Conservation (phyloP, 2,888 invertebrate species). For the Plusia festucae region DNA sequence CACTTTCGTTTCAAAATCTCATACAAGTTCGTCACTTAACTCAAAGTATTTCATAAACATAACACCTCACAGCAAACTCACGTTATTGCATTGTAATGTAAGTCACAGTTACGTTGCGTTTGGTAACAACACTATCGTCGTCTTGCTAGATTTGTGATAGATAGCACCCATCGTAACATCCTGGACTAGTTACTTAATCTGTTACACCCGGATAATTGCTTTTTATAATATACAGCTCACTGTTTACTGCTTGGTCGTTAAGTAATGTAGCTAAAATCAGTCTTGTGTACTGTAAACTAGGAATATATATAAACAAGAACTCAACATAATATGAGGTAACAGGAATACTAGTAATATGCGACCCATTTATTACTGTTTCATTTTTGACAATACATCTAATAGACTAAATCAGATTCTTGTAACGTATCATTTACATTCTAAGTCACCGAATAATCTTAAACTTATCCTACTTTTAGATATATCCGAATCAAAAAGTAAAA, state of each 20-base stretch:
- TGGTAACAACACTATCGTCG: constrained; percentile 19
- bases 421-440: no score
- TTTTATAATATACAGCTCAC: not conserved
- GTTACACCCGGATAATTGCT: constrained; percentile 25
- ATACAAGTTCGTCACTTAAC: not conserved
- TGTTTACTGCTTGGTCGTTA: not conserved
- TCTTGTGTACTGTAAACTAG: no score
- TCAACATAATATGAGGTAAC: no score
- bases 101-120: constrained; percentile 1
- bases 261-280: no score
- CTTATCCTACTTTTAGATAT: no score
- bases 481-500: no score
- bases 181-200: constrained; percentile 33
- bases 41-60: not conserved
- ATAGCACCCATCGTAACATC: constrained; percentile 23
- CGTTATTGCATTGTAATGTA: not conserved
- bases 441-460: no score
- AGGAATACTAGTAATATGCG: no score
- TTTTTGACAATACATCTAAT: no score
- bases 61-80: not conserved
- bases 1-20: not conserved
- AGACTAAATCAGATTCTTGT: no score
- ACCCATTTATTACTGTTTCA: no score
- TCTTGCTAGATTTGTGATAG: constrained; percentile 38
- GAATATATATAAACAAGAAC: no score